Conservation (phyloP, 2,888 invertebrate genomes). For the Dysmachus trigonus region DNA sequence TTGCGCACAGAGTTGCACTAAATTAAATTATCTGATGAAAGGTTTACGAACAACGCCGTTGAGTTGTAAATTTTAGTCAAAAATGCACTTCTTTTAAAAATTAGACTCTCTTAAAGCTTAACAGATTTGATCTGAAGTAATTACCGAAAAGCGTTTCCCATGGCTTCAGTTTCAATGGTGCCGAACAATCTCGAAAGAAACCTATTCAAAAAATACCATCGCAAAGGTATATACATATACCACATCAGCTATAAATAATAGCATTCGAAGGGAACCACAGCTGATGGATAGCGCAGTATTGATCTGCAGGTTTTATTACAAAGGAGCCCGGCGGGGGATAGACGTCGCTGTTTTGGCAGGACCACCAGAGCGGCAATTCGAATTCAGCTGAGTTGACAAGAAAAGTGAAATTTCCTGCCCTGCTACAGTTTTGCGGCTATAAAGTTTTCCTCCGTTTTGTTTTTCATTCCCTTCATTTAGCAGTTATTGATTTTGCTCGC, state of each 20-base stretch:
- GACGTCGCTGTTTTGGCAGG: background rate
- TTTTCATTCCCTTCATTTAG: background rate
- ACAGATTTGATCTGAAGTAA: background rate
- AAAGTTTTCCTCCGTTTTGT: background rate
- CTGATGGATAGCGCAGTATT: background rate
- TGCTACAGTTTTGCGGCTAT: background rate
- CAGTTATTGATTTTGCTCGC: background rate
- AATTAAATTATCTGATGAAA: no score
- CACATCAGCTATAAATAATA: background rate
- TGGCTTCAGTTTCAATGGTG: background rate
- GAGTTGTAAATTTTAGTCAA: no score
- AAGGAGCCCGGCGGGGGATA: background rate
- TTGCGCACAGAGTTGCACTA: no score
- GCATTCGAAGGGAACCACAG: background rate
- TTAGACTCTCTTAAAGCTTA: no score
- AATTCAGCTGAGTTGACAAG: background rate
- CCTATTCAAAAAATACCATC: background rate
- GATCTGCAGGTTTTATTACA: background rate
- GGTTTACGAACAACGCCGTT: no score
- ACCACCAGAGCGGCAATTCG: background rate
- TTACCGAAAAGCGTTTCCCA: background rate
- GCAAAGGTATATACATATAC: background rate
- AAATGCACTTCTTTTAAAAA: no score
- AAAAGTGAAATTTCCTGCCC: background rate
- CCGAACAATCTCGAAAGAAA: background rate